These are phyloP conservation scores for Poicephalus gulielmi DNA, from an alignment of 2,113 vertebrate species.

Conservation along the genomic window DNA sequence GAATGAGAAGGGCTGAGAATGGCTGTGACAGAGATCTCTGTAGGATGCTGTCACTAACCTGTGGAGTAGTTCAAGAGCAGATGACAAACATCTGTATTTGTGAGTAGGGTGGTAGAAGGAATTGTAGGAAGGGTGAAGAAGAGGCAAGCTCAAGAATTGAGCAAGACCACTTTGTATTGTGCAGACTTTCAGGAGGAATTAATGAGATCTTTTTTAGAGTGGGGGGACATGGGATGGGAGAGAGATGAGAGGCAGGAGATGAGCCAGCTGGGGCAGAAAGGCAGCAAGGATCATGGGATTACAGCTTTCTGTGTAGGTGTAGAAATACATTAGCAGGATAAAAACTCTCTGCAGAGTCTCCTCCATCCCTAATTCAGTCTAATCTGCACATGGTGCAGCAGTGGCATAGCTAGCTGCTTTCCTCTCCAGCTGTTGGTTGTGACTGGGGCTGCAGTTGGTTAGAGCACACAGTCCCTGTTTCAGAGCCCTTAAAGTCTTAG, in stretches of 20 bases:
- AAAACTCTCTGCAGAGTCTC: not conserved
- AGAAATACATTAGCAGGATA: not conserved
- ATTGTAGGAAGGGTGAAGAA: not conserved
- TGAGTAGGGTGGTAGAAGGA: not conserved
- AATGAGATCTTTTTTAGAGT: not conserved
- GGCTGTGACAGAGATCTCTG: not conserved
- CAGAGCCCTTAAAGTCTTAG: not conserved
- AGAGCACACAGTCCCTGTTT: not conserved
- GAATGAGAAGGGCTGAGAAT: not conserved
- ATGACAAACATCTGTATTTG: not conserved
- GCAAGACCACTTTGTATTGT: not conserved
- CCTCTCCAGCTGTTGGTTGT: not conserved
- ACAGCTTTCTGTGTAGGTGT: not conserved
- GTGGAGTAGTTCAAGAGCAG: not conserved
- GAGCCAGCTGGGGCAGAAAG: not conserved
- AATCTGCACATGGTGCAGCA: not conserved
- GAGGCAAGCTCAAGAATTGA: not conserved
- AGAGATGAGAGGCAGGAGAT: not conserved
- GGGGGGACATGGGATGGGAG: not conserved
- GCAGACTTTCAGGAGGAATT: not conserved
- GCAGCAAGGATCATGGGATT: not conserved
- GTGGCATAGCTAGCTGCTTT: not conserved
- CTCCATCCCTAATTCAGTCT: not conserved
- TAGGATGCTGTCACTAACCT: not conserved
- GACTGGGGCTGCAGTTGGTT: not conserved